Evolutionary conservation across 64 coral and sea anemone genomes (phyloP), one percentile per base, ranked within the genome.

Genomic region (Catalaphyllia jardinei): DNA sequence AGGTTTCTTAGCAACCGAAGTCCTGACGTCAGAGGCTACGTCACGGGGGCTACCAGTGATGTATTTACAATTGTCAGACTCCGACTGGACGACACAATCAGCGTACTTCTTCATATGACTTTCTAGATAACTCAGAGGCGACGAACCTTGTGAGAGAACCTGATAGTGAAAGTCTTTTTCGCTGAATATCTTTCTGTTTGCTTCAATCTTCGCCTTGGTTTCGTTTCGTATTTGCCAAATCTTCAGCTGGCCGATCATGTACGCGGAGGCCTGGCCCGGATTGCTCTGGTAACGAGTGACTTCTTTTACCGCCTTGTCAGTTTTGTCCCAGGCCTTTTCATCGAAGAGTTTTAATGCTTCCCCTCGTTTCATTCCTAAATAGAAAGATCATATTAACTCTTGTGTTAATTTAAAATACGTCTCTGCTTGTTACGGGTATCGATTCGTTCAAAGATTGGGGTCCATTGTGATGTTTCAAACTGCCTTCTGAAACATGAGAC

Each of bases 231-330:
- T 77, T 62, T 88, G 54, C 97, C 93, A 95, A 1, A 99, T 99
- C n/a, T 75, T 74, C 29, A 95, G 88, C 29, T 99, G 97, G 77
- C 97, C 97, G 85, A 99, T 99, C 97, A 95, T 99, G 74, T 99
- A 99, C 1, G 97, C 94, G 19, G 94, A 93, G 63, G 97, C 97
- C 67, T 99, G 97, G 31, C 97, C 97, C 22, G 97, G 91, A 22
- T 87, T 54, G 38, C 90, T 91, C 60, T 99, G 97, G 33, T 99
- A 99, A 17, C 97, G 87, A 31, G 97, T 99, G 30, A 99, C 97
- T 60, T 99, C 97, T 82, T 99, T 99, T 16, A 91, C 72, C 35
- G 97, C 97, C 91, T 99, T 99, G 57, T 99, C 97, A 10, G 97
- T 95, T 38, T 16, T 90, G 77, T 99, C 97, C 97, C 97, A 99